Conservation (phyloP, 2,113 vertebrate species). For the Cynocephalus volans region DNA sequence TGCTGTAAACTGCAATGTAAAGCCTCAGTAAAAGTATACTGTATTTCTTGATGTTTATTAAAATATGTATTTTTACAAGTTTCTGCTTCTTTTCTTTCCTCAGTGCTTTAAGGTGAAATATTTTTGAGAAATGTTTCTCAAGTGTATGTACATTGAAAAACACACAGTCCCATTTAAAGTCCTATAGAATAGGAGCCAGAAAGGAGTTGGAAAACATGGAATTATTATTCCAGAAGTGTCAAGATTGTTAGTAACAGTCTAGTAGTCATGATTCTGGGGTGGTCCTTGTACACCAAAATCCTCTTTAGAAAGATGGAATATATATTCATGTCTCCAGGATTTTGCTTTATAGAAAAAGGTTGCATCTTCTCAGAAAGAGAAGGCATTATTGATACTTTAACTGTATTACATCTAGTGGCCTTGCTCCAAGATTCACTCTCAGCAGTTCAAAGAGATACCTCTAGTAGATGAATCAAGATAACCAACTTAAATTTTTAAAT, state of each 20-base stretch:
- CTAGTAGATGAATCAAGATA: neutral
- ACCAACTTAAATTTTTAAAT: neutral
- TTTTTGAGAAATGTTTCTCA: conserved; percentile 49
- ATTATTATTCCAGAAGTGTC: conserved; percentile 23
- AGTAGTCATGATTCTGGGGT: neutral
- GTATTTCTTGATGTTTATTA: conserved; percentile 84
- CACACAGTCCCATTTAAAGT: neutral
- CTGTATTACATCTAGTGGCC: neutral
- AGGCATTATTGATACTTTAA: neutral
- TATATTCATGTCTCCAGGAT: neutral
- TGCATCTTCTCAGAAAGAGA: neutral
- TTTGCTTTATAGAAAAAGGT: conserved; percentile 22
- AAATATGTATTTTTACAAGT: conserved; percentile 86
- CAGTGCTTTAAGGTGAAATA: conserved; percentile 48
- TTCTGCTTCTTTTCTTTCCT: conserved; percentile 63
- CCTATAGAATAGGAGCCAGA: neutral
- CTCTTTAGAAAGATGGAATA: neutral
- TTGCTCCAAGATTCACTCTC: neutral
- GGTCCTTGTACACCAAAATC: neutral
- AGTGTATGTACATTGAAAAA: neutral
- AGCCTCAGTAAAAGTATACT: conserved; percentile 77
- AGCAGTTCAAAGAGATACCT: neutral
- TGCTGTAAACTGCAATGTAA: conserved; percentile 76
- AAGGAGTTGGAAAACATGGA: neutral
- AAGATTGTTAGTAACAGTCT: neutral